Conservation (phyloP, 2,797 vertebrate species). For the Aplochiton taeniatus region DNA sequence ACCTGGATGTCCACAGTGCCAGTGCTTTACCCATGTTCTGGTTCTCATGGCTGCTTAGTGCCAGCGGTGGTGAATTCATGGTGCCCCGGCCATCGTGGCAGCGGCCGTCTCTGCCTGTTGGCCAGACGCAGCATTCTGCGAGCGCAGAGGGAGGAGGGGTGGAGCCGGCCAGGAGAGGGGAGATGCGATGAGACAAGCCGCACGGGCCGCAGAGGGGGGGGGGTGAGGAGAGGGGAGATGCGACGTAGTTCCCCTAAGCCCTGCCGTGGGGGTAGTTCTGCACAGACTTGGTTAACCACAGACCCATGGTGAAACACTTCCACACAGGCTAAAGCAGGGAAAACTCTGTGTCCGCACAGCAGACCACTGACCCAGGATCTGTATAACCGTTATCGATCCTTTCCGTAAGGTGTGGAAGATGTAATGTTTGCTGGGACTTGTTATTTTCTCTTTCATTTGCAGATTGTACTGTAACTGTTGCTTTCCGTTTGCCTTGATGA, state of each 20-base stretch:
- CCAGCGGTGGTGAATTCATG: slow-evolving; percentile 46
- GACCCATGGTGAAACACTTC: slow-evolving; percentile 44
- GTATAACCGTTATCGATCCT: no score
- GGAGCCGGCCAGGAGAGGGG: slow-evolving; percentile 16
- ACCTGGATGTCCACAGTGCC: no score
- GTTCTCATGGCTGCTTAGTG: slow-evolving; percentile 36
- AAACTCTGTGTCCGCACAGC: no score
- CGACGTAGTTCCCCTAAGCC: slow-evolving; percentile 68
- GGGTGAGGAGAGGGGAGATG: slow-evolving; percentile 40
- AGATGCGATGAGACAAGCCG: slow-evolving; percentile 68
- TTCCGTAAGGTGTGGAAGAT: no score
- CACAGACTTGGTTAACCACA: slow-evolving; percentile 51
- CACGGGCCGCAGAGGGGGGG: slow-evolving; percentile 67
- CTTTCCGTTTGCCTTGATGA: no score
- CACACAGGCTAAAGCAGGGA: slow-evolving; percentile 2
- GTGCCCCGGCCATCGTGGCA: slow-evolving; percentile 31
- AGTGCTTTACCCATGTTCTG: no score
- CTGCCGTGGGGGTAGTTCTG: slow-evolving; percentile 61
- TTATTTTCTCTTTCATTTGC: no score
- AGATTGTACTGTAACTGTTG: no score
- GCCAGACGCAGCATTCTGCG: slow-evolving; percentile 28
- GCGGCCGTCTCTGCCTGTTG: slow-evolving; percentile 33
- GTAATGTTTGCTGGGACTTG: no score
- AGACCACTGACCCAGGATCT: no score
- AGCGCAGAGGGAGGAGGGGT: slow-evolving; percentile 19